These are phyloP conservation scores for Megaleporinus macrocephalus DNA, from an alignment of 2,113 vertebrate genomes.

Conservation along the genomic window DNA sequence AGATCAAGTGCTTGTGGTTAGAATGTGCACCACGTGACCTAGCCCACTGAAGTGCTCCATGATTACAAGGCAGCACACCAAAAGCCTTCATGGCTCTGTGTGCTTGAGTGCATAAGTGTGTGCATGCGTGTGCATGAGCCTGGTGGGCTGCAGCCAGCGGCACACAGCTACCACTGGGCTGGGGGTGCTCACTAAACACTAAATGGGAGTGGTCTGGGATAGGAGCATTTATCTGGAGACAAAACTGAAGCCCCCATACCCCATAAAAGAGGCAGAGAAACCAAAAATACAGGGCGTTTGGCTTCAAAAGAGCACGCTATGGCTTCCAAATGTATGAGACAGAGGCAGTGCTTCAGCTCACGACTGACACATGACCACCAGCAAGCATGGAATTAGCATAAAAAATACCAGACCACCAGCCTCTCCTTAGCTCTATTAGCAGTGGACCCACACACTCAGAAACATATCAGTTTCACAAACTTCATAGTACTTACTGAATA, in stretches of 20 bases:
- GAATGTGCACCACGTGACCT: slow-evolving; percentile 72
- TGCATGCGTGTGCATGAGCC: slow-evolving; percentile 45
- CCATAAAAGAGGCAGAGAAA: slow-evolving; percentile 71
- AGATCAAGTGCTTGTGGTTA: slow-evolving; percentile 82
- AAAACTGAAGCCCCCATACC: slow-evolving; percentile 69
- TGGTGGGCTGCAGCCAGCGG: slow-evolving; percentile 64
- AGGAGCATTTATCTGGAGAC: slow-evolving; percentile 46
- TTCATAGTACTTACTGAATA: too few species aligned
- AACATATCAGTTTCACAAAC: background rate
- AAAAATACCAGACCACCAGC: background rate
- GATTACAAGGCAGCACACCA: slow-evolving; percentile 79
- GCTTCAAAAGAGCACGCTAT: slow-evolving; percentile 72
- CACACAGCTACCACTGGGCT: slow-evolving; percentile 60
- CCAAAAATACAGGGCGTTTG: slow-evolving; percentile 79
- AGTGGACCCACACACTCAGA: background rate
- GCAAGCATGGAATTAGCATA: background rate
- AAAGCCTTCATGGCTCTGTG: slow-evolving; percentile 48
- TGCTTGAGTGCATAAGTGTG: slow-evolving; percentile 16
- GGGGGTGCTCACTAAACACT: slow-evolving; percentile 49
- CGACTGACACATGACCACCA: slow-evolving; percentile 16
- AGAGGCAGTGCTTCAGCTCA: slow-evolving; percentile 21
- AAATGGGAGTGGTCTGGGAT: slow-evolving; percentile 47
- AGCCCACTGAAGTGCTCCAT: slow-evolving; percentile 65
- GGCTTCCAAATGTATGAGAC: slow-evolving; percentile 50
- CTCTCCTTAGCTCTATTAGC: background rate